A percentile compares a stretch with the other conserved stretches of the same genome.
phyloP scores from a whole-genome alignment of 2,113 vertebrate genomes.

The Synchiropus splendidus region DNA sequence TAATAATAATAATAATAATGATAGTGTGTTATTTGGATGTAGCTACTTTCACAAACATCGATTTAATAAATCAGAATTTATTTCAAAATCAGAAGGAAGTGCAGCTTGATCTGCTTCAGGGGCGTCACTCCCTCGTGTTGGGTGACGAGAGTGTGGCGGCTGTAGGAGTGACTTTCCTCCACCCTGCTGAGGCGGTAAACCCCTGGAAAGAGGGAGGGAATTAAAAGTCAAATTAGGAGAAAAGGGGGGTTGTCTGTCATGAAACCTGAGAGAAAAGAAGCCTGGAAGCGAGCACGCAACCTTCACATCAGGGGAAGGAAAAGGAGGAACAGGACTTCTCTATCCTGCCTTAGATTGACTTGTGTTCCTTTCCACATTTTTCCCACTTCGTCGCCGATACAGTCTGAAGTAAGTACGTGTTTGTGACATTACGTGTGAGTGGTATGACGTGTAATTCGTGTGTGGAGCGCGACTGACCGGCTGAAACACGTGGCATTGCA shows the following conservation, averaged over 20 bases:
- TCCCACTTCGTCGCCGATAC: not conserved
- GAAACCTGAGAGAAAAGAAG: constrained; percentile 23
- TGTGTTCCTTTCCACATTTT: not conserved
- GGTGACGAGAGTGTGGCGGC: no score
- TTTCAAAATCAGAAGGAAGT: no score
- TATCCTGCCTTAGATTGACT: not conserved
- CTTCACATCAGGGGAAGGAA: not conserved
- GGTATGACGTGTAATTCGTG: no score
- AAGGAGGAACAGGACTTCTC: not conserved
- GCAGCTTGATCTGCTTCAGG: no score
- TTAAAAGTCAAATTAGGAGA: constrained; percentile 40
- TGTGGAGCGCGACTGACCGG: no score
- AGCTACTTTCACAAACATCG: no score
- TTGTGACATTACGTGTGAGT: no score
- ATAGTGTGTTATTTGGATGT: no score
- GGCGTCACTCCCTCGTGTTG: no score
- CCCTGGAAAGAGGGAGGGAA: constrained; percentile 34
- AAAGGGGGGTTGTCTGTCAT: constrained; percentile 17
- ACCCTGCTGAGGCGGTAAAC: constrained; percentile 2
- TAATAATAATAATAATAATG: no score
- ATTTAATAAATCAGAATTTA: no score
- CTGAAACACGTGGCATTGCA: not conserved
- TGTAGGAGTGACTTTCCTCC: constrained; percentile 20
- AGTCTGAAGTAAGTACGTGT: not conserved
- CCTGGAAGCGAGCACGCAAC: constrained; percentile 11